Evolutionary conservation across 2,888 invertebrate genomes (phyloP), one percentile per base, ranked within the genome.

Genomic region (Ectemnius lituratus): DNA sequence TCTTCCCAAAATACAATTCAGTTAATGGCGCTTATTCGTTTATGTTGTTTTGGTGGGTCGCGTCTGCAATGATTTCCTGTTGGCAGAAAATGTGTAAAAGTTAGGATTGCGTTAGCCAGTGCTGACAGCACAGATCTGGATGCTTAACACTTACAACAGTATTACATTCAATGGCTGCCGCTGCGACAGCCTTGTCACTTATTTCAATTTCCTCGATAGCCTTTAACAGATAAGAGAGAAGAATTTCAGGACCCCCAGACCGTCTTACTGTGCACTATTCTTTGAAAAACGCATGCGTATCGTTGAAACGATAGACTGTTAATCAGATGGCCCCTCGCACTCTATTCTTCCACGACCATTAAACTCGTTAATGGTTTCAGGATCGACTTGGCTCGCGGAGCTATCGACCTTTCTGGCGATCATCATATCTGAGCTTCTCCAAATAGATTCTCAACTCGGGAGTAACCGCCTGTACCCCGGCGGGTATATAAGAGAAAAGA

Each of bases 281-380:
- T 20, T 45, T 45, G 27, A 46, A 28, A 13, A 20, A 27, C 2
- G 16, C 16, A 52, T 14, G 13, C n/a, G 3, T 27, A 18, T 23
- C 5, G 16, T 45, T 2, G 4, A 13, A 66, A 59, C 23, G 16
- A 45, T 23, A 47, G n/a, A n/a, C 71, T 70, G 27, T 63, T 74
- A 73, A 84, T 90, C 90, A 90, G 90, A 90, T 90, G 90, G 90
- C 90, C 90, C 90, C 90, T 90, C 90, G 88, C 90, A 85, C 90
- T 60, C 61, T 73, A 80, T 81, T 90, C 89, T 88, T 85, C 90
- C 58, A 65, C 49, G 84, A 80, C 75, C 82, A 77, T 78, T 83
- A 69, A 78, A 52, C 75, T 70, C 57, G 79, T 82, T 79, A 79
- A 80, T 70, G 84, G 73, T 81, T 79, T 87, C 86, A 84, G 90